Base-by-base conservation (phyloP, 2,888 invertebrate species). In the Patella pellucida region DNA sequence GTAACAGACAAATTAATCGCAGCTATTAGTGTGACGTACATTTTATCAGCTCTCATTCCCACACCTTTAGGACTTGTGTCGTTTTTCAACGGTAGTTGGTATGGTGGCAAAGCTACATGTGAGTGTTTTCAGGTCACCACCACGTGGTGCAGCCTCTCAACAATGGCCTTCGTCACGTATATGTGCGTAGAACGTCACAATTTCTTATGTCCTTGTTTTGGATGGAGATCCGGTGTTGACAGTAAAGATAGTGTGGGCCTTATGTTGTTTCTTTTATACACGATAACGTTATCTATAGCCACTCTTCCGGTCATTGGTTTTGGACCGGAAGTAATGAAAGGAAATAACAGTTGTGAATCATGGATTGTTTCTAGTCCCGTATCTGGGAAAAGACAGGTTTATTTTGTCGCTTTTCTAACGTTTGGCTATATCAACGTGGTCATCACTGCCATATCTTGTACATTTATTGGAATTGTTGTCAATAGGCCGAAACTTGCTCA, bases 81-180 rank as follows among this genome's bases (percentile, higher is more conserved):
- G 11, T 86, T 83, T 62, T 86, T 86, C 76, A 80, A 80, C 14
- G 79, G 82, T 5, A 80, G 76, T 31, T 87, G 87, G 87, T 83
- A 83, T 50, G 87, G 87, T n/a, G 86, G 87, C 0, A 76, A 79
- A 19, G 69, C 77, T 0, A 82, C 86, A 3, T 87, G 87, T 72
- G 79, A 82, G 27, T 83, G 85, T 51, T 87, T 85, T 62, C 87
- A 87, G 77, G 79, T 86, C 31, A 85, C 85, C 0, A 81, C 81
- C 23, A 77, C 78, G 50, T 86, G 85, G 84, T 84, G 83, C 68
- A 84, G 83, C 27, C 69, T 86, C 41, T 81, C 83, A 1, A 79
- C 83, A 15, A 78, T 87, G 71, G 83, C 79, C 31, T 72, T 85
- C 41, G 79, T 87, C 12, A 83, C 85, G 31, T 83, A 82, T 75